Base-by-base conservation (phyloP, 2,113 vertebrate genomes). In the Scopus umbretta region DNA sequence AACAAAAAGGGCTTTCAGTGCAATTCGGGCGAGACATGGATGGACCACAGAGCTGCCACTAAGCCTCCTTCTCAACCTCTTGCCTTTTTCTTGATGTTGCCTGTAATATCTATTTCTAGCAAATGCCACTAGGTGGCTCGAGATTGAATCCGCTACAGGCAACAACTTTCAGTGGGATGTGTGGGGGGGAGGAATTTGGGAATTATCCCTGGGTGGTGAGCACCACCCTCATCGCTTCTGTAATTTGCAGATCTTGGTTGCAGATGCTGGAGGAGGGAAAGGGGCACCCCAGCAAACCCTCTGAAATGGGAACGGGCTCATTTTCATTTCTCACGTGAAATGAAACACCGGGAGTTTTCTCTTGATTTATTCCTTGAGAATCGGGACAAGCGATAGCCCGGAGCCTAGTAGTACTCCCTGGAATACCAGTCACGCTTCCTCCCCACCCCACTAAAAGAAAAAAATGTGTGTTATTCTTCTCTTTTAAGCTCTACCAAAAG, bases 51-150 rank as follows among this genome's bases (percentile, higher is more conserved):
- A 34, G 36, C 74, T 86, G 40, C 66, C 22, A 22, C 42, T 18
- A 16, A 66, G 26, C 16, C 15, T 38, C 29, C 32, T 66, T 9
- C 61, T 36, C 38, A 32, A 4, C 8, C 25, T 55, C 66, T 61
- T 27, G 27, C 26, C 17, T 58, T 30, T 87, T 62, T 6, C 0
- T 2, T 18, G 59, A 19, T 27, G 55, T 19, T 47, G 67, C 12
- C 76, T 40, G 12, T 22, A 27, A 50, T 5, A 26, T 14, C 13
- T 19, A 53, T 75, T 87, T 63, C 65, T 34, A 10, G 26, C 53
- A 50, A 75, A 56, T 53, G 68, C 93, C 96, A 78, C 92, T 97
- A 97, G 96, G 68, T 84, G 96, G 92, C 94, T 92, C 72, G 58
- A 17, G 58, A 27, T 15, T 14, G 92, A 86, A 53, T 52, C 66